These are phyloP conservation scores for Triops longicaudatus DNA, from an alignment of 1,140 invertebrate genomes.

Conservation along the genomic window DNA sequence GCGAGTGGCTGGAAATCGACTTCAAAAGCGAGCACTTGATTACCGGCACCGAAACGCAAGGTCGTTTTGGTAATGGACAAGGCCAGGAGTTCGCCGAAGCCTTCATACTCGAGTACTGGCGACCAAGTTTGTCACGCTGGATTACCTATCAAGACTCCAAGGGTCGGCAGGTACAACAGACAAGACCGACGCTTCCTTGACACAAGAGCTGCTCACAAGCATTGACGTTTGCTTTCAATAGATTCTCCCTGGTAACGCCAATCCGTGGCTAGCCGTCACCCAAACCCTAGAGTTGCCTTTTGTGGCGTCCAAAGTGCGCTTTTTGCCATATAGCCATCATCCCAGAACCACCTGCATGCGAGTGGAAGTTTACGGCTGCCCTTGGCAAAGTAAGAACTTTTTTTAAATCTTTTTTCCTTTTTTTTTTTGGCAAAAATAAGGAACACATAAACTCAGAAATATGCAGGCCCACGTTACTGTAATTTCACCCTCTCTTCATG, in stretches of 20 bases:
- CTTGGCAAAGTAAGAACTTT: slow-evolving; percentile 51
- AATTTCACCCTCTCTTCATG: not conserved
- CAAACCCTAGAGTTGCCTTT: slow-evolving; percentile 66
- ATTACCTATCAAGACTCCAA: slow-evolving; percentile 25
- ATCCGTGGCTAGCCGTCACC: slow-evolving; percentile 68
- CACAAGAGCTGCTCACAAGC: not conserved
- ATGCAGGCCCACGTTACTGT: not conserved
- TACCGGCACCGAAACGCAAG: slow-evolving; percentile 49
- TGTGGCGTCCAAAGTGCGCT: slow-evolving; percentile 66
- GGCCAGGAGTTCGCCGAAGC: slow-evolving; percentile 47
- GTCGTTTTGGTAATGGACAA: slow-evolving; percentile 51
- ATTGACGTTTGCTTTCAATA: slow-evolving; percentile 41
- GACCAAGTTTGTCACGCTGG: slow-evolving; percentile 30
- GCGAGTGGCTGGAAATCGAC: slow-evolving; percentile 52
- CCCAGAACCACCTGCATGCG: slow-evolving; percentile 76
- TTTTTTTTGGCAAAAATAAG: not conserved
- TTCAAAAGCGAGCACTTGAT: slow-evolving; percentile 43
- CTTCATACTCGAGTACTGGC: slow-evolving; percentile 47
- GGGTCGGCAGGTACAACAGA: slow-evolving; percentile 17
- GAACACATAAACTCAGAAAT: not conserved
- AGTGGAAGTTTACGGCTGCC: slow-evolving; percentile 71
- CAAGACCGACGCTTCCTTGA: not conserved
- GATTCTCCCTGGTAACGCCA: slow-evolving; percentile 68
- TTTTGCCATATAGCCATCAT: slow-evolving; percentile 73
- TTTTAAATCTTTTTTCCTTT: not conserved